Base-by-base conservation (phyloP, 2,888 invertebrate species). In the Sminthurides aquaticus region DNA sequence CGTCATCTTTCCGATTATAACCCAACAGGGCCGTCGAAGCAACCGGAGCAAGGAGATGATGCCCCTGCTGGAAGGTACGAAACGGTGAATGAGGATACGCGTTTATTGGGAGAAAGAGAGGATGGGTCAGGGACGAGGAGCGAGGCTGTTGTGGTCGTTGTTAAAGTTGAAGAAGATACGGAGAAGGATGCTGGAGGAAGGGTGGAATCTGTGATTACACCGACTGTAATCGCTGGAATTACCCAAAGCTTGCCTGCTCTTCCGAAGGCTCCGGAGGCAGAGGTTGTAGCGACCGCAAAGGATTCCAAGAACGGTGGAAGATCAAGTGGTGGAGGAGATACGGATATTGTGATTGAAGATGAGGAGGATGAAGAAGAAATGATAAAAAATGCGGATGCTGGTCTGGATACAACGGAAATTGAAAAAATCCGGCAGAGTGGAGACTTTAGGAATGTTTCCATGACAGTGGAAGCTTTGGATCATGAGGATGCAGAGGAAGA, bases 371-470 rank as follows among this genome's bases (percentile, higher is more conserved):
- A 5, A 15, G 52, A 52, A 15, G 52, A 52, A 5, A 20, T 20
- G 52, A 20, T 52, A 22, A 52, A 52, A 52, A 52, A 52, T 20
- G 27, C 29, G 25, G 55, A 62, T 28, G 20, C 5, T 15, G 29
- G 54, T 55, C 34, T 62, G 54, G 62, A 62, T 34, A 62, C 62
- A 28, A 62, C 27, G 43, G 62, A 62, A 1, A 62, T 62, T 56
- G 54, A 34, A 55, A 27, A 54, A 28, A 18, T 62, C 20, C 24
- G 29, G 3, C 54, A 56, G 24, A 56, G 62, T 55, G 62, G 62
- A 62, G 62, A 62, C 34, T 62, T 55, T 55, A 27, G 55, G 28
- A 22, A 34, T 56, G 43, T 62, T 52, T 62, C 62, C 22, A 48
- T 55, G 3, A 54, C 62, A 20, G 48, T n/a, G 28, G 34, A 54